phyloP scores from a whole-genome alignment of 2,888 invertebrate species.

The Quadroppia sp. region DNA sequence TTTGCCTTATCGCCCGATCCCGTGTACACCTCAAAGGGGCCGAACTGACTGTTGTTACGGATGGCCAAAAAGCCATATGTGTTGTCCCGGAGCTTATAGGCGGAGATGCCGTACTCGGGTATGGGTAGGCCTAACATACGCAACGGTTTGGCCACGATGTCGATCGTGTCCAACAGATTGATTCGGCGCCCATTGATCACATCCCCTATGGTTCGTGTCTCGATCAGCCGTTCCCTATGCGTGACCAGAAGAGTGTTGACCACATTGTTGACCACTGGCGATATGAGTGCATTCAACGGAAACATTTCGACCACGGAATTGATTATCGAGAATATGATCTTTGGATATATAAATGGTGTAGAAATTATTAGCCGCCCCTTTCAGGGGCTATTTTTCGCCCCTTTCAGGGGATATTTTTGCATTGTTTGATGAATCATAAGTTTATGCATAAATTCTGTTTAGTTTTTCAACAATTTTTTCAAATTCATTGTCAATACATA shows the following conservation, averaged over 20 bases:
- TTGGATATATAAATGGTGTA: neutral
- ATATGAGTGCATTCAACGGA: neutral
- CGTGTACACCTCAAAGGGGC: slow-evolving; percentile 31
- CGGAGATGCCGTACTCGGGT: slow-evolving; percentile 13
- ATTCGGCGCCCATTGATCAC: slow-evolving; percentile 25
- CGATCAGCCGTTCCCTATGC: slow-evolving; percentile 15
- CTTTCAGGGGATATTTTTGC: too few relatives aligned
- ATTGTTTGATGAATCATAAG: too few relatives aligned
- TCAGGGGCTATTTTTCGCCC: too few relatives aligned
- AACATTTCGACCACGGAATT: slow-evolving; percentile 16
- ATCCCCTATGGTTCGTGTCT: slow-evolving; percentile 22
- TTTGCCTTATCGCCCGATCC: neutral
- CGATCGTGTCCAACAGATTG: slow-evolving; percentile 2
- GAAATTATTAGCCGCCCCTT: neutral
- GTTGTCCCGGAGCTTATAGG: slow-evolving; percentile 26
- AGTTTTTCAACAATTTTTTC: too few relatives aligned
- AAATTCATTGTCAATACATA: too few relatives aligned
- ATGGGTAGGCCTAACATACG: slow-evolving; percentile 24
- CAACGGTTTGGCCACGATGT: slow-evolving; percentile 29
- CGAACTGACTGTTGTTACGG: slow-evolving; percentile 20
- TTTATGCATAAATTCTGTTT: too few relatives aligned
- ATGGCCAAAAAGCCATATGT: slow-evolving; percentile 26
- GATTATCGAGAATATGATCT: slow-evolving; percentile 30
- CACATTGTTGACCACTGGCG: slow-evolving; percentile 36
- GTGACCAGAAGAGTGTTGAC: neutral